These are phyloP conservation scores for Epizoanthus rinbou DNA, from an alignment of 92 coral and sea anemone species.

Conservation along the genomic window DNA sequence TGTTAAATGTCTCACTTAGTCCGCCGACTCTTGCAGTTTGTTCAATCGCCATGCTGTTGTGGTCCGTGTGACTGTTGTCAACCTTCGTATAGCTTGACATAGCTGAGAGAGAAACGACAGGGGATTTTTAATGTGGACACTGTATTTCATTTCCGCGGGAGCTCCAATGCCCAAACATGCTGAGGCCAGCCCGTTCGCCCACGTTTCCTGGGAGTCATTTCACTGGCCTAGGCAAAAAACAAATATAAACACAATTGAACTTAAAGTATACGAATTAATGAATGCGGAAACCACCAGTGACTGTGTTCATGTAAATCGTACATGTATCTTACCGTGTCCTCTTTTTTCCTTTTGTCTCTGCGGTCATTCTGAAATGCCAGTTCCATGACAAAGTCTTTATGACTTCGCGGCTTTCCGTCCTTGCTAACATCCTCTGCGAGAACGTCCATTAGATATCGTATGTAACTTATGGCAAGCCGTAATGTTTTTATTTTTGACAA, in stretches of 20 bases:
- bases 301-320: background rate
- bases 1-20: background rate
- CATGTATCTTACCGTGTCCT: slow-evolving; percentile 44
- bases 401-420: slow-evolving; percentile 80
- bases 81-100: too few species aligned
- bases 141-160: slow-evolving; percentile 45
- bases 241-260: background rate
- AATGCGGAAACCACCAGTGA: background rate
- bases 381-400: slow-evolving; percentile 85
- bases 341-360: slow-evolving; percentile 74
- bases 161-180: slow-evolving; percentile 98
- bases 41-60: background rate
- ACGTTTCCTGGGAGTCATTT: slow-evolving; percentile 82
- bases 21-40: background rate
- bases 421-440: slow-evolving; percentile 77
- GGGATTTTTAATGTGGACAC: background rate
- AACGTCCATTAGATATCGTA: slow-evolving; percentile 88
- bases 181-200: slow-evolving; percentile 99
- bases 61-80: too few species aligned
- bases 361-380: slow-evolving; percentile 81
- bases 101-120: too few species aligned
- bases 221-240: slow-evolving; percentile 39
- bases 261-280: background rate
- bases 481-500: slow-evolving; percentile 95
- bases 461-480: slow-evolving; percentile 94